Conservation (phyloP, 2,797 vertebrate genomes). For the Leptatherina wallacei region DNA sequence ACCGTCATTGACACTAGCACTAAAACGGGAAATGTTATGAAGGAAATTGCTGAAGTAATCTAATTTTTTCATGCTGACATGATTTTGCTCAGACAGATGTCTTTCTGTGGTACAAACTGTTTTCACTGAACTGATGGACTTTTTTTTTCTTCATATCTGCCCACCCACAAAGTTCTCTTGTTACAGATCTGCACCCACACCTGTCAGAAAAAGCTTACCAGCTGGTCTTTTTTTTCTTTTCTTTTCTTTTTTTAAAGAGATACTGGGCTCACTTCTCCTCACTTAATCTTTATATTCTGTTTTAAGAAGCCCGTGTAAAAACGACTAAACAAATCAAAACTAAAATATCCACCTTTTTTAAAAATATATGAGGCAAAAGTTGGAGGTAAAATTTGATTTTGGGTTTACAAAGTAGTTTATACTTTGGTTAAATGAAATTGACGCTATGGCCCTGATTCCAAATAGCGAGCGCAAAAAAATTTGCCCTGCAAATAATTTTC, state of each 20-base stretch:
- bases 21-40: background rate
- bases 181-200: slow-evolving; percentile 13
- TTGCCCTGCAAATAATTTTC: too few species aligned
- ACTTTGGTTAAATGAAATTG: background rate
- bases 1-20: too few species aligned
- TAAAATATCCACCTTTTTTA: background rate
- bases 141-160: slow-evolving; percentile 3
- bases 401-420: background rate
- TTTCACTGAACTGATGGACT: background rate
- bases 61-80: background rate
- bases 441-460: too few species aligned
- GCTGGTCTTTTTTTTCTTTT: slow-evolving; percentile 10
- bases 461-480: too few species aligned
- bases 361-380: background rate
- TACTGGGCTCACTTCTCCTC: background rate
- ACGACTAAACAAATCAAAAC: background rate
- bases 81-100: slow-evolving; percentile 20
- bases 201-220: slow-evolving; percentile 1
- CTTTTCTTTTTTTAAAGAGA: background rate
- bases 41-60: background rate
- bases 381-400: background rate
- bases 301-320: background rate
- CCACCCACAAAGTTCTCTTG: slow-evolving; percentile 1
- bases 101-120: slow-evolving; percentile 27
- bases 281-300: background rate